A percentile compares a stretch with the other conserved stretches of the same genome.
phyloP scores from a whole-genome alignment of 2,888 invertebrate genomes.

The Drymonia ruficornis region DNA sequence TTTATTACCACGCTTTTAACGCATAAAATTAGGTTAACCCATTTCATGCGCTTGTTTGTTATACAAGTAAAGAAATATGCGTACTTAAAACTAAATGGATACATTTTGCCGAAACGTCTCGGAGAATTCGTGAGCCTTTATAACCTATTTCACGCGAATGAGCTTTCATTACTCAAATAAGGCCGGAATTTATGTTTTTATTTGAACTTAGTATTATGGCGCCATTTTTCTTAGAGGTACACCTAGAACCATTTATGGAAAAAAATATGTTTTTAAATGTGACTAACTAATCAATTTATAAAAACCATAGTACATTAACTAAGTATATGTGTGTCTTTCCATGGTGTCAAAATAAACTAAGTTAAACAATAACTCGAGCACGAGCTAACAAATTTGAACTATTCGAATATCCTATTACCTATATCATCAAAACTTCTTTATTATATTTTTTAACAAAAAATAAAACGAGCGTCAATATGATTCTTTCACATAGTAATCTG shows the following conservation, averaged over 20 bases:
- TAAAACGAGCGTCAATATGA: too few species aligned
- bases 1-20: neutral
- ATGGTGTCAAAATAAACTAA: too few species aligned
- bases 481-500: too few species aligned
- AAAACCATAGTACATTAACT: too few species aligned
- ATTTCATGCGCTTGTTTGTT: constrained; percentile 2
- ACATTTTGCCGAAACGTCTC: constrained; percentile 24
- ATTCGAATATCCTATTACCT: too few species aligned
- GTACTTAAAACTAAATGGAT: constrained; percentile 30
- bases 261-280: too few species aligned
- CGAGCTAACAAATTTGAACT: too few species aligned
- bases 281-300: too few species aligned
- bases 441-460: too few species aligned
- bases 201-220: neutral
- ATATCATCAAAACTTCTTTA: too few species aligned
- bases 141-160: constrained; percentile 22
- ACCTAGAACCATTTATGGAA: neutral
- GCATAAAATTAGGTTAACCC: constrained; percentile 5
- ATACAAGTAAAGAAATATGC: constrained; percentile 21
- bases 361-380: too few species aligned
- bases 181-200: neutral
- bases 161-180: constrained; percentile 16
- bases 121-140: constrained; percentile 32
- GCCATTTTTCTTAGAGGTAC: neutral
- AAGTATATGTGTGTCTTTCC: too few species aligned